Conservation (phyloP, 2,888 invertebrate species). For the Nephrocerus scutellatus region DNA sequence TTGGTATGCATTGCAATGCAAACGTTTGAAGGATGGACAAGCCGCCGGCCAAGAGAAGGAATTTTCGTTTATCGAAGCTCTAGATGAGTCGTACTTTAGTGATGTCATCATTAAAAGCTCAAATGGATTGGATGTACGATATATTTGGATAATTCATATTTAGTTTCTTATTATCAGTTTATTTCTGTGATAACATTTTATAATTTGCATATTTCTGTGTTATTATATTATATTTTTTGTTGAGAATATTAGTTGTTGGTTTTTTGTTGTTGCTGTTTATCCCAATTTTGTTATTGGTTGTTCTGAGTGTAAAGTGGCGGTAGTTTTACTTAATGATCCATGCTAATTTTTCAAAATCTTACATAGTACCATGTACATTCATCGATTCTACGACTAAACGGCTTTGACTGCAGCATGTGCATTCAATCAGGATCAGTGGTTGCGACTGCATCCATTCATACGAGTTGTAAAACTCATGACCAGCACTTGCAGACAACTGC, state of each 20-base stretch:
- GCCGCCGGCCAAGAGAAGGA: conserved; percentile 50
- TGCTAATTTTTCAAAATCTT: no score
- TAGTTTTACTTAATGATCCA: no score
- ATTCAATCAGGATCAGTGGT: conserved; percentile 32
- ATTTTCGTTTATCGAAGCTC: conserved; percentile 58
- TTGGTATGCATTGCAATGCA: conserved; percentile 58
- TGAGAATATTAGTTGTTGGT: no score
- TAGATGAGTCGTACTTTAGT: conserved; percentile 60
- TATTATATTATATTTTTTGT: background rate
- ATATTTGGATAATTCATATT: background rate
- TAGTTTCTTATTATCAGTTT: background rate
- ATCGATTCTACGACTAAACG: conserved; percentile 52
- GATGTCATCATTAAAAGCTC: conserved; percentile 48
- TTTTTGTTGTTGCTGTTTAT: no score
- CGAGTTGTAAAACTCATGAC: conserved; percentile 13
- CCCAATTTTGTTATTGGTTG: no score
- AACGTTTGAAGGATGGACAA: conserved; percentile 50
- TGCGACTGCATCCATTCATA: no score
- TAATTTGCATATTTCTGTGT: background rate
- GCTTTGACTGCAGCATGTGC: conserved; percentile 51
- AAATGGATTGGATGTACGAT: conserved; percentile 32
- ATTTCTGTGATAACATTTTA: background rate
- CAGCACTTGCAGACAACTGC: conserved; percentile 2
- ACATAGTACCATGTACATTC: conserved; percentile 53
- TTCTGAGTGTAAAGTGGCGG: no score